Base-by-base conservation (phyloP, 2,888 invertebrate species). In the Phyto melanocephala region DNA sequence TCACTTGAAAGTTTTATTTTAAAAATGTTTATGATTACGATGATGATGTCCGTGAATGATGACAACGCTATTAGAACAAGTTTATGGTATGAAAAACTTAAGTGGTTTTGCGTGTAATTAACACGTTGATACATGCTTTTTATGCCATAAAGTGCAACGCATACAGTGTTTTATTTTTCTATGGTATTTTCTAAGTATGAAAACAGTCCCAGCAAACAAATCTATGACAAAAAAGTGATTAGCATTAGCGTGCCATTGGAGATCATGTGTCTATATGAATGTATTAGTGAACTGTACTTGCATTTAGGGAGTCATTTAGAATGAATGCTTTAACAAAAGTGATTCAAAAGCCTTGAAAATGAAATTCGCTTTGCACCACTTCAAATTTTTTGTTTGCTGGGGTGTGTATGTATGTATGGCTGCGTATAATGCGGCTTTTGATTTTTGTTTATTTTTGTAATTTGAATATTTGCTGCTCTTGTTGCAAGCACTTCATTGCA, bases 41-140 rank as follows among this genome's bases (percentile, higher is more conserved):
- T 62, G 62, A 45, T 45, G 37, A 20, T 17, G 15, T 42, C 8
- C 22, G 47, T 13, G 10, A 22, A 24, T 68, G 67, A 52, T 67
- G 50, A 67, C 37, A 52, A 63, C 45, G 56, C 35, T 37, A 50
- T 45, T 37, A 42, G 17, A 58, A 42, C 37, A 65, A 80, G 76
- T 72, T 75, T 35, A 67, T 60, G 76, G 58, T 71, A n/a, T 60
- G 52, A 76, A 72, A 68, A 65, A 52, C 65, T 80, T 42, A 79
- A 83, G 83, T 83, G 72, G 75, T 70, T 84, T 84, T 82, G 84
- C 76, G 54, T 81, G 83, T 60, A 81, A 84, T 85, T 84, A 80
- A 74, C 81, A 83, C 50, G 77, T 75, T 80, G 72, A 67, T 62
- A 56, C 65, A 42, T 78, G 72, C 42, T 71, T 84, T 85, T 79